These are phyloP conservation scores for Poeciliopsis infans DNA, from an alignment of 2,797 vertebrate species.

Conservation along the genomic window DNA sequence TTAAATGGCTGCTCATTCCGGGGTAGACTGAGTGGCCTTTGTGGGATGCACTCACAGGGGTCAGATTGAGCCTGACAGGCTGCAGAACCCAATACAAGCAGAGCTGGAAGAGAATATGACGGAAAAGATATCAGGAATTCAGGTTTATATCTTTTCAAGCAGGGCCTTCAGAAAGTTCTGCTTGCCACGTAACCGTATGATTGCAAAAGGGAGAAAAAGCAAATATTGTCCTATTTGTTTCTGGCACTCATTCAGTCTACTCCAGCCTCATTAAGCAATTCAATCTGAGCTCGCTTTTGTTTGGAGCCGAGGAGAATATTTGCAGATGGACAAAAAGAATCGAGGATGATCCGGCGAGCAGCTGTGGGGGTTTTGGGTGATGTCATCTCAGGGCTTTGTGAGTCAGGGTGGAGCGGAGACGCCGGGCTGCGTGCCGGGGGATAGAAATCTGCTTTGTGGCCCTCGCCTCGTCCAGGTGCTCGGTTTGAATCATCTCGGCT, in stretches of 20 bases:
- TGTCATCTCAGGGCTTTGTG: conserved; percentile 48
- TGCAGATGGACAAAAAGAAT: conserved; percentile 27
- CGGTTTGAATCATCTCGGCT: conserved; percentile 21
- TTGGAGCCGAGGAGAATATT: conserved; percentile 27
- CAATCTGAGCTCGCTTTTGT: conserved; percentile 16
- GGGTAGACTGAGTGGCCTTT: conserved; percentile 44
- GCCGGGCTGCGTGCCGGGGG: conserved; percentile 10
- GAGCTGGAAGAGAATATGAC: conserved; percentile 21
- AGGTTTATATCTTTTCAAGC: conserved; percentile 4
- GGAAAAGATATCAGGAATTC: conserved; percentile 18
- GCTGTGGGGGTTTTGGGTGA: conserved; percentile 47
- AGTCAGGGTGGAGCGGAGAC: conserved; percentile 37
- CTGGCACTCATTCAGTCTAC: conserved; percentile 21
- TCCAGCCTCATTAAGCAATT: conserved; percentile 12
- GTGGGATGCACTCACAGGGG: conserved; percentile 36
- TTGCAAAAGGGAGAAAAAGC: neutral
- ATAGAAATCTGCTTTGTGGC: conserved; percentile 26
- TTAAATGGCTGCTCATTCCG: conserved; percentile 43
- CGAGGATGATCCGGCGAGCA: conserved; percentile 23
- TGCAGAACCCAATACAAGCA: conserved; percentile 34
- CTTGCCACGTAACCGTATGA: conserved; percentile 2
- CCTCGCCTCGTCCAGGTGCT: conserved; percentile 49
- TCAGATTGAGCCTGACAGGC: conserved; percentile 37
- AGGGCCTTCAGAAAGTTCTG: conserved; percentile 1
- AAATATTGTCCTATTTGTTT: conserved; percentile 15